These are phyloP conservation scores for Heliornis fulica DNA, from an alignment of 2,113 vertebrate genomes.

Conservation along the genomic window DNA sequence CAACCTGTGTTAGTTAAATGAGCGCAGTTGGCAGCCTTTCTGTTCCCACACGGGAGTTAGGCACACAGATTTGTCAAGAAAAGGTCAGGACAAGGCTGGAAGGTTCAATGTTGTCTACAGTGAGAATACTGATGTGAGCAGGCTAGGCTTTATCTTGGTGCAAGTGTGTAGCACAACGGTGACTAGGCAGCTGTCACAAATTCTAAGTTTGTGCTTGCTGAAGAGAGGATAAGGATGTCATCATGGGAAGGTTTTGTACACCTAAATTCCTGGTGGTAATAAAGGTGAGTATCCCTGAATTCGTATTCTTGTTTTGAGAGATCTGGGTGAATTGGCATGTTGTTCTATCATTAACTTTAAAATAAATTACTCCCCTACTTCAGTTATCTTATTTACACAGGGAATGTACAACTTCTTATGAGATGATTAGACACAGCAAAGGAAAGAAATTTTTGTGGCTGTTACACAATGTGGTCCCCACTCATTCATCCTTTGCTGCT, in stretches of 20 bases:
- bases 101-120: background rate
- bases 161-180: background rate
- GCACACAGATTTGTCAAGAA: background rate
- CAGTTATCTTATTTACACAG: background rate
- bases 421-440: background rate
- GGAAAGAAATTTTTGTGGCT: background rate
- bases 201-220: background rate
- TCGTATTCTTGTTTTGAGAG: background rate
- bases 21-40: background rate
- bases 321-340: background rate
- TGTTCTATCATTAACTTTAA: background rate
- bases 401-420: background rate
- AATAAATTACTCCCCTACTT: background rate
- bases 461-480: background rate
- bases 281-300: background rate
- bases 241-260: background rate
- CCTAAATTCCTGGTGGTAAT: too few relatives aligned
- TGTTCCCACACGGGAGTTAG: background rate
- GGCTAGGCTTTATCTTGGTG: background rate
- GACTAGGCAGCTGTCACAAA: background rate
- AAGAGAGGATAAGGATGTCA: background rate
- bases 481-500: background rate
- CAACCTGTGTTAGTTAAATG: background rate
- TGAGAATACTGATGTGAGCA: background rate
- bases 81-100: background rate